Base-by-base conservation (phyloP, 1,140 invertebrate genomes). In the Anastatus disparis region DNA sequence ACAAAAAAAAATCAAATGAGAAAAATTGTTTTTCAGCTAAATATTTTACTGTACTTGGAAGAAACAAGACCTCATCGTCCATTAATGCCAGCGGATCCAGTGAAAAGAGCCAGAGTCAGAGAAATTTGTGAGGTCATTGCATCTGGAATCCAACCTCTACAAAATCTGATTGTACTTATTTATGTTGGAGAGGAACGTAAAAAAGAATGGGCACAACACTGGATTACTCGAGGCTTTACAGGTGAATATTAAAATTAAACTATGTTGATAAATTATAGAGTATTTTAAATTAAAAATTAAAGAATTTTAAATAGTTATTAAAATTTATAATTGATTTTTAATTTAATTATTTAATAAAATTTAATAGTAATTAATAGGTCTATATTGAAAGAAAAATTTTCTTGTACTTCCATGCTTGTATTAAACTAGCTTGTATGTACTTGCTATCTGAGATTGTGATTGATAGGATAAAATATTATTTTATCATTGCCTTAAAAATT, bases 1-100 rank as follows among this genome's bases (percentile, higher is more conserved):
- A 61, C 2, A 46, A 31, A n/a, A 44, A 20, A 29, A 8, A 31
- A 44, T 35, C 20, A 53, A 24, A 50, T 50, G 31, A 61, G 20
- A 46, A 35, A 42, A 55, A 70, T 46, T 20, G 9, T 61, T 73
- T 84, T 83, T 10, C 77, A 92, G 82, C 82, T 97, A 46, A 95
- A 94, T 76, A 98, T 99, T 67, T 91, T 99, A 88, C 94, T 98
- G 85, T 98, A 97, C 86, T 87, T 99, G 77, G 96, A 99, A 86
- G 97, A 98, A 85, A 94, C 91, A 1, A 89, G 94, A 80, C 94
- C 94, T 12, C 91, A 95, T 78, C 89, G 91, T 71, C 91, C 94
- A 38, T 82, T 98, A 10, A 88, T 99, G 84, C 94, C 97, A 22
- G 91, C 93, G 78, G 95, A 97, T 85, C 91, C 93, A 56, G 89